Conservation (phyloP, 2,797 vertebrate genomes). For the Enoplosus armatus region DNA sequence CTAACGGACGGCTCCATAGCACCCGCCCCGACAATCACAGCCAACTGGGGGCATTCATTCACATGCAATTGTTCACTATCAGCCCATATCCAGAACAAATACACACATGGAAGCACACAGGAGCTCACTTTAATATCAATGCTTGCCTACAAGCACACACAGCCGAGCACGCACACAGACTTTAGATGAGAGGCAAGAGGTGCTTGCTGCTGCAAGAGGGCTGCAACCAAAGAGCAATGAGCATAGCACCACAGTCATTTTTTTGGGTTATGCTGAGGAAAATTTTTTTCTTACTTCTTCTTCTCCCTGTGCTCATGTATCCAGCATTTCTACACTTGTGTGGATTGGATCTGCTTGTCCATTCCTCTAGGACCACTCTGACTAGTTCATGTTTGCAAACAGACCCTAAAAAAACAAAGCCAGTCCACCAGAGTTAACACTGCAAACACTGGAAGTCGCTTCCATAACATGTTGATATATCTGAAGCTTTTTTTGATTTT, state of each 20-base stretch:
- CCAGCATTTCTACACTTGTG: slow-evolving; percentile 5
- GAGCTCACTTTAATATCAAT: slow-evolving; percentile 39
- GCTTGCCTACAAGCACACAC: slow-evolving; percentile 22
- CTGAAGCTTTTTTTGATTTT: neutral
- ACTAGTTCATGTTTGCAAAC: slow-evolving; percentile 18
- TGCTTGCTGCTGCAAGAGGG: slow-evolving; percentile 51
- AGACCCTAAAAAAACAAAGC: slow-evolving; percentile 7
- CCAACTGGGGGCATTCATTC: slow-evolving; percentile 58
- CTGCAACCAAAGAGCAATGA: slow-evolving; percentile 53
- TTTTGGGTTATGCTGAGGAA: neutral
- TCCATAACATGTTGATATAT: slow-evolving; percentile 19
- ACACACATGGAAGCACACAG: slow-evolving; percentile 43
- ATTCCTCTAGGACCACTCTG: slow-evolving; percentile 7
- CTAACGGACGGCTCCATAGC: slow-evolving; percentile 44
- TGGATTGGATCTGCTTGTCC: slow-evolving; percentile 11
- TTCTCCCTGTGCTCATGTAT: neutral
- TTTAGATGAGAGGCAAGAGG: slow-evolving; percentile 32
- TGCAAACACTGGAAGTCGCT: neutral
- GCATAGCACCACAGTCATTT: slow-evolving; percentile 1
- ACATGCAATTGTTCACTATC: slow-evolving; percentile 63
- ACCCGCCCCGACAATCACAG: slow-evolving; percentile 66
- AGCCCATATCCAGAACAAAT: slow-evolving; percentile 52
- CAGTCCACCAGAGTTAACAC: neutral
- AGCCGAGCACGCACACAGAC: slow-evolving; percentile 22
- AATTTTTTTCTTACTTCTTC: neutral